These are phyloP conservation scores for Lasius fuliginosus DNA, from an alignment of 2,888 invertebrate species.

Conservation along the genomic window DNA sequence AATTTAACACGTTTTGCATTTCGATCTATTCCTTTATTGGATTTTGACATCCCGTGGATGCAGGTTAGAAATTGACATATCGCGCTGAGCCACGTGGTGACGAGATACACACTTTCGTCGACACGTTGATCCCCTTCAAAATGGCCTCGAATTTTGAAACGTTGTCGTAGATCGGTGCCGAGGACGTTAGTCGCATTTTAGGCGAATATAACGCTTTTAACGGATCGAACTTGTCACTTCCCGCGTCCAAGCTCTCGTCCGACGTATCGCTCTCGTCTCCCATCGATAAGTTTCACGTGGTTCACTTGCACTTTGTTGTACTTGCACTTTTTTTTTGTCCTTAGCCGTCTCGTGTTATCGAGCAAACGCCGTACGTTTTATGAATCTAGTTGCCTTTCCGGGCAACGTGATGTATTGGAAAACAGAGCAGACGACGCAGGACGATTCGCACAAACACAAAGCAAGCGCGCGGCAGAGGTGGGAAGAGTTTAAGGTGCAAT, in stretches of 20 bases:
- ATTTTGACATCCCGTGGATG: neutral
- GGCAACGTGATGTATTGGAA: too few species aligned
- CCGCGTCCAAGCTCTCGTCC: conserved; percentile 87
- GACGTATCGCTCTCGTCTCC: conserved; percentile 79
- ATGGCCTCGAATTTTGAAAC: conserved; percentile 89
- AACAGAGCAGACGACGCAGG: too few species aligned
- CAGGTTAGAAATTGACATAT: neutral
- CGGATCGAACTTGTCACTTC: conserved; percentile 90
- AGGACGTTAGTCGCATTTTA: conserved; percentile 87
- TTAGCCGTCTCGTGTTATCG: too few species aligned
- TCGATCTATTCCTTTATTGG: neutral
- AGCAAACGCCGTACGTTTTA: neutral
- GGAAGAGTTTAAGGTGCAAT: neutral
- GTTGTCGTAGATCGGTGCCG: conserved; percentile 91
- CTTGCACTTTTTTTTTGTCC: neutral
- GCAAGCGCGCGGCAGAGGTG: too few species aligned
- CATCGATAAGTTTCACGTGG: conserved; percentile 68
- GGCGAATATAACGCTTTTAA: conserved; percentile 90
- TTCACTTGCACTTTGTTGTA: neutral
- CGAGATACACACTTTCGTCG: conserved; percentile 75
- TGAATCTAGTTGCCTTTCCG: neutral
- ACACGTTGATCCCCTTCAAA: conserved; percentile 83
- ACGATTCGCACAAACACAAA: neutral
- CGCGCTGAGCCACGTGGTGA: neutral
- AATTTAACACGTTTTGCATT: neutral